Base-by-base conservation (phyloP, 2,113 vertebrate species). In the Cervus canadensis region DNA sequence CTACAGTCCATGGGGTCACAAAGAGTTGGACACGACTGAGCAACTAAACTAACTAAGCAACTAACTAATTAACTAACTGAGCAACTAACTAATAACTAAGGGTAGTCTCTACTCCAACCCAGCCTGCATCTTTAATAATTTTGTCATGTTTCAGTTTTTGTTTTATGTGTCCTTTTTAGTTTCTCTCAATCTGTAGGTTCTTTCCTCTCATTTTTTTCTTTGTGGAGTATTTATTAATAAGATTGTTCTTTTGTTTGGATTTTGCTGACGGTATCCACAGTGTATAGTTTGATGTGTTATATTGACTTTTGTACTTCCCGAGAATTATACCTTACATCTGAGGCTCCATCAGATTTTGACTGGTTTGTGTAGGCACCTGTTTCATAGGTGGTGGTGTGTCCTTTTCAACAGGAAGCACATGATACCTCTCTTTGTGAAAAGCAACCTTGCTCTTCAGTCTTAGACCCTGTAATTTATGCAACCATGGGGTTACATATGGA, bases 121-220 rank as follows among this genome's bases (percentile, higher is more conserved):
- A 56, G 36, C 59, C 40, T 83, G 4, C 40, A 16, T 78, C 85
- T 74, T 25, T 96, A 17, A 33, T 50, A 87, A 26, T 90, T 93
- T 54, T 98, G 88, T 95, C 97, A 89, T 97, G 89, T 96, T 84
- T 50, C 28, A 12, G 76, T 90, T 87, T 74, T 43, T 17, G 43
- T 71, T 59, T 71, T 11, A n/a, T 60, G 36, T 21, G n/a, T 60
- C 26, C 45, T 83, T 76, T 40, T 83, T n/a, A 52, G 16, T 91
- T 79, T 89, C 23, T 89, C 60, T 81, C 45, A 64, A 81, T 56
- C 33, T 86, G 1, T 50, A 86, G 30, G 19, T 81, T 85, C 17
- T 28, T 28, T 43, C n/a, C 11, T 33, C 40, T 62, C 11, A 6
- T 85, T 90, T 84, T 83, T 79, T 36, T 25, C n/a, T 15, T 94